These are phyloP conservation scores for Colostygia pectinataria DNA, from an alignment of 2,888 invertebrate species.

Conservation along the genomic window DNA sequence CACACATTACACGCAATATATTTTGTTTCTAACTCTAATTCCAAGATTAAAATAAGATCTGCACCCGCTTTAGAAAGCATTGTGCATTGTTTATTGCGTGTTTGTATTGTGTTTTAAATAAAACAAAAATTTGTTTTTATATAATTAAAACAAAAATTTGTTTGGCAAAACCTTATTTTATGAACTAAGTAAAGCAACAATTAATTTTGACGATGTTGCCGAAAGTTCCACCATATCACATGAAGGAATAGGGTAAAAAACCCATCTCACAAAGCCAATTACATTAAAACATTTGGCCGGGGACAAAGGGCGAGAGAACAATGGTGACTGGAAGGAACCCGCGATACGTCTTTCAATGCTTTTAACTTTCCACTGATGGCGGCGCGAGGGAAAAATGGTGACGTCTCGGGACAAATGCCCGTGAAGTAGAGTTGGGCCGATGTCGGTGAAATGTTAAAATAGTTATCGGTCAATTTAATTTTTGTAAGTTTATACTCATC, in stretches of 20 bases:
- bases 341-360: constrained; percentile 83
- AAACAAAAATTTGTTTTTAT: too few relatives aligned
- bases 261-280: constrained; percentile 78
- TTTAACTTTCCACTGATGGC: constrained; percentile 82
- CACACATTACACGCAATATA: too few relatives aligned
- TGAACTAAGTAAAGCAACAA: constrained; percentile 26
- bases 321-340: constrained; percentile 73
- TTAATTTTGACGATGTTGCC: constrained; percentile 32
- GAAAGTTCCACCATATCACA: constrained; percentile 44
- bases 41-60: too few relatives aligned
- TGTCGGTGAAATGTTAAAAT: constrained; percentile 8
- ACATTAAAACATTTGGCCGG: constrained; percentile 81
- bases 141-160: too few relatives aligned
- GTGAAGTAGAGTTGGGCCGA: constrained; percentile 60
- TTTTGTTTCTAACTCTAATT: too few relatives aligned
- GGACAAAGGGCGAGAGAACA: constrained; percentile 80
- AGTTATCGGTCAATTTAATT: constrained; percentile 4
- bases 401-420: constrained; percentile 79
- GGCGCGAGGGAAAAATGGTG: constrained; percentile 76
- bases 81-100: too few relatives aligned
- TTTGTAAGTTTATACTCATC: too few relatives aligned
- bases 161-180: too few relatives aligned
- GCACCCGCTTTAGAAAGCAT: too few relatives aligned
- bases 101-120: too few relatives aligned
- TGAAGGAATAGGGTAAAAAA: constrained; percentile 58